Percentiles rank a stretch among this genome's conserved stretches.
These are phyloP conservation scores for Empis livida DNA, from an alignment of 2,888 invertebrate genomes.

Conservation along the genomic window DNA sequence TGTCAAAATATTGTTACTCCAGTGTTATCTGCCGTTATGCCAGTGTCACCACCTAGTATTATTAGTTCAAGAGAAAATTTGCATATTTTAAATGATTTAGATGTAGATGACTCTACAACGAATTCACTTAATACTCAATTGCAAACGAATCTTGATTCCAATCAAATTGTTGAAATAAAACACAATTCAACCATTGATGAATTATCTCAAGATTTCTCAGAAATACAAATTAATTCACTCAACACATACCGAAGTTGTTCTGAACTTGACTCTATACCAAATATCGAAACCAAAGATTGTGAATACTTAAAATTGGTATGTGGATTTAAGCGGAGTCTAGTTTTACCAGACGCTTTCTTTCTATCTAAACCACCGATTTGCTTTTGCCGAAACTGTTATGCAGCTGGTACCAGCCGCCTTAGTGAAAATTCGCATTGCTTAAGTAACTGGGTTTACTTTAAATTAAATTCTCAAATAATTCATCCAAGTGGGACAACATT, in stretches of 20 bases:
- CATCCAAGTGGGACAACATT: constrained; percentile 18
- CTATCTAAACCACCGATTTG: constrained; percentile 26
- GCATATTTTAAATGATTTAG: constrained; percentile 15
- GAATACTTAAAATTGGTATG: constrained; percentile 33
- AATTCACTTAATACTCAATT: constrained; percentile 12
- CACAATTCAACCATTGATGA: constrained; percentile 15
- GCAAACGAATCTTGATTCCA: constrained; percentile 8
- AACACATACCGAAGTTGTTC: constrained; percentile 4
- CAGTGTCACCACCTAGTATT: constrained; percentile 6
- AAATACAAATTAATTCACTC: constrained; percentile 23
- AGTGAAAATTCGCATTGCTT: constrained; percentile 24
- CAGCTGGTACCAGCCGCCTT: constrained; percentile 8
- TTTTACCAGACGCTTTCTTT: constrained; percentile 34
- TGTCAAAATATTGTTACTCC: constrained; percentile 14
- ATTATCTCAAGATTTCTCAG: constrained; percentile 12
- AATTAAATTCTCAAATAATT: constrained; percentile 31
- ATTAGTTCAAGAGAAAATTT: constrained; percentile 6
- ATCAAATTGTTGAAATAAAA: constrained; percentile 15
- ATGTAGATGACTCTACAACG: constrained; percentile 15
- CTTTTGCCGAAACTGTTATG: constrained; percentile 29
- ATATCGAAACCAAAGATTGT: constrained; percentile 31
- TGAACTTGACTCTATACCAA: constrained; percentile 22
- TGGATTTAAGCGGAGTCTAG: constrained; percentile 31
- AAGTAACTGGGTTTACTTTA: constrained; percentile 35
- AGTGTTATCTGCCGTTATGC: constrained; percentile 9